Percentiles rank a stretch among this genome's conserved stretches.
Conservation (phyloP, 2,113 vertebrate genomes). For the Marcusenius ussheri region DNA sequence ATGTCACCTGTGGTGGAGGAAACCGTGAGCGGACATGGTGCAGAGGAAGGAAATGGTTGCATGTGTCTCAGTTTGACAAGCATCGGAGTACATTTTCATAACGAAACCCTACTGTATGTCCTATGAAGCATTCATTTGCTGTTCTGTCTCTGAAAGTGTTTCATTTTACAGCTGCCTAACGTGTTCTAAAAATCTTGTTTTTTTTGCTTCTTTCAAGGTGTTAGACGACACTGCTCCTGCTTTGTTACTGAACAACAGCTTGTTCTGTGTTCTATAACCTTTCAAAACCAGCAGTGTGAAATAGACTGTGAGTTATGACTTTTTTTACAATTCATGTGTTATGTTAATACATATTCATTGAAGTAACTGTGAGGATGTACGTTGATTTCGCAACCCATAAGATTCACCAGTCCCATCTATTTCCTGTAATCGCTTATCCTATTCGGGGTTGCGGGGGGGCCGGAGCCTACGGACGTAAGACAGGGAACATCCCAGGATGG, state of each 20-base stretch:
- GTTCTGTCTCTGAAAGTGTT: background rate
- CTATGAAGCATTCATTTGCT: background rate
- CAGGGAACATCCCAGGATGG: background rate
- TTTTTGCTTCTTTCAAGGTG: background rate
- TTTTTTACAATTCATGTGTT: background rate
- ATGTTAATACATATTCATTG: background rate
- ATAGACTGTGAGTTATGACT: background rate
- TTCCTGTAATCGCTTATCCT: background rate
- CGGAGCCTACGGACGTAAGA: background rate
- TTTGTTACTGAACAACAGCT: constrained; percentile 1
- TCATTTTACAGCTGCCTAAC: background rate
- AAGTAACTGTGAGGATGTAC: background rate
- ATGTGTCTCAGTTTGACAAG: background rate
- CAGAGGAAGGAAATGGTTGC: background rate
- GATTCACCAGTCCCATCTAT: background rate
- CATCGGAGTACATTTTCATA: background rate
- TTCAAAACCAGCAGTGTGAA: background rate
- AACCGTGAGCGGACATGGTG: background rate
- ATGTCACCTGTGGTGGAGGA: background rate
- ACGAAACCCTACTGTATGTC: background rate
- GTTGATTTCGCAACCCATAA: background rate
- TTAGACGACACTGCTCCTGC: background rate
- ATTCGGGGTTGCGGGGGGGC: background rate
- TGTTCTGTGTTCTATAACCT: background rate
- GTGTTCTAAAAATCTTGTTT: background rate